phyloP scores from a whole-genome alignment of 2,113 vertebrate species.

The Charina bottae region DNA sequence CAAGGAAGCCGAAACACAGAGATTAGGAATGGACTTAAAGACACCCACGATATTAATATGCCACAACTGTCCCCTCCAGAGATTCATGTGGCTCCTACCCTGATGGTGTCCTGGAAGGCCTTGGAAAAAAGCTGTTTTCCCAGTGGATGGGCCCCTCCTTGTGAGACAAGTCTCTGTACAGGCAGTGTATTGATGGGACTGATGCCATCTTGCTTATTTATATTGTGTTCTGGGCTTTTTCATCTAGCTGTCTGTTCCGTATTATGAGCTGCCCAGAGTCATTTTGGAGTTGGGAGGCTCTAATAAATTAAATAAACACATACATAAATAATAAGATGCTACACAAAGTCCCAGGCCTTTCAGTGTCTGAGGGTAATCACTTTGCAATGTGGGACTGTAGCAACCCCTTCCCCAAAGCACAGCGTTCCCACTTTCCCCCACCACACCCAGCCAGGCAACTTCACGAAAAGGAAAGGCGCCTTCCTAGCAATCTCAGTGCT shows the following conservation, averaged over 20 bases:
- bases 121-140: not conserved
- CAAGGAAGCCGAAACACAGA: not conserved
- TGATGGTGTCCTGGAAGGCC: not conserved
- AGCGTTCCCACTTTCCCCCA: constrained; percentile 9
- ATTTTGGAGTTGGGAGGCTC: not conserved
- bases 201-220: not conserved
- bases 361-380: not conserved
- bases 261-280: not conserved
- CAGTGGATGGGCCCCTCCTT: not conserved
- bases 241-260: not conserved
- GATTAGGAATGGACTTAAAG: not conserved
- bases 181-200: not conserved
- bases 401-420: not conserved
- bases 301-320: not conserved
- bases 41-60: not conserved
- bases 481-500: constrained; percentile 25
- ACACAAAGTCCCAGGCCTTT: not conserved
- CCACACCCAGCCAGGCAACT: not conserved
- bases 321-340: not conserved
- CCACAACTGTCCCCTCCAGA: not conserved
- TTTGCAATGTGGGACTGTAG: not conserved
- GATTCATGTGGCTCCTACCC: not conserved
- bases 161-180: not conserved
- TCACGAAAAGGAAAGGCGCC: constrained; percentile 44
- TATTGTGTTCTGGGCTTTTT: not conserved